phyloP scores from a whole-genome alignment of 2,888 invertebrate genomes.

The Papilio elwesi region DNA sequence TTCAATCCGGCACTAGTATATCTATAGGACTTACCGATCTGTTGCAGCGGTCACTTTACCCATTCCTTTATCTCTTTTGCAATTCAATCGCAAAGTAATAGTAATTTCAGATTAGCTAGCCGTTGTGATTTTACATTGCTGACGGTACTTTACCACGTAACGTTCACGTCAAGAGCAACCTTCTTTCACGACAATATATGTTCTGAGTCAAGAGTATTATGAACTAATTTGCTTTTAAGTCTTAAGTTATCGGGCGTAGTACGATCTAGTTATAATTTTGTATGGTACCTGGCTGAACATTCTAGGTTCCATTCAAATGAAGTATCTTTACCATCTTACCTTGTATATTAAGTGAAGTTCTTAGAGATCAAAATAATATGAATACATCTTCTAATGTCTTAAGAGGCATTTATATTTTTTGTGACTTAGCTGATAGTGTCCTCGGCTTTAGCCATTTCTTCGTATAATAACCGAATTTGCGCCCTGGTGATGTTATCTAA shows the following conservation, averaged over 20 bases:
- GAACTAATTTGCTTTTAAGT: background rate
- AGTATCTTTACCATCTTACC: no score
- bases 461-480: no score
- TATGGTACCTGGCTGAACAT: no score
- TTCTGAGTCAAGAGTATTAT: slow-evolving; percentile 17
- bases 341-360: no score
- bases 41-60: background rate
- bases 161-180: background rate
- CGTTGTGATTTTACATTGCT: slow-evolving; percentile 13
- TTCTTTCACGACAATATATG: background rate
- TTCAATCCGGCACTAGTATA: background rate
- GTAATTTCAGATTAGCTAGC: slow-evolving; percentile 29
- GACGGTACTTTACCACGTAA: slow-evolving; percentile 32
- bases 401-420: no score
- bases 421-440: no score
- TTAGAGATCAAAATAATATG: no score
- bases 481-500: no score
- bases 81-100: slow-evolving; percentile 19
- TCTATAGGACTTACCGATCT: background rate
- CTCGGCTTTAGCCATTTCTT: no score
- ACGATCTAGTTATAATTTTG: background rate
- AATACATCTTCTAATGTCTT: no score
- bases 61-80: slow-evolving; percentile 17
- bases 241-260: background rate
- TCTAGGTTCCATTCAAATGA: no score